These are phyloP conservation scores for Polyploca ridens DNA, from an alignment of 2,888 invertebrate genomes.

Conservation along the genomic window DNA sequence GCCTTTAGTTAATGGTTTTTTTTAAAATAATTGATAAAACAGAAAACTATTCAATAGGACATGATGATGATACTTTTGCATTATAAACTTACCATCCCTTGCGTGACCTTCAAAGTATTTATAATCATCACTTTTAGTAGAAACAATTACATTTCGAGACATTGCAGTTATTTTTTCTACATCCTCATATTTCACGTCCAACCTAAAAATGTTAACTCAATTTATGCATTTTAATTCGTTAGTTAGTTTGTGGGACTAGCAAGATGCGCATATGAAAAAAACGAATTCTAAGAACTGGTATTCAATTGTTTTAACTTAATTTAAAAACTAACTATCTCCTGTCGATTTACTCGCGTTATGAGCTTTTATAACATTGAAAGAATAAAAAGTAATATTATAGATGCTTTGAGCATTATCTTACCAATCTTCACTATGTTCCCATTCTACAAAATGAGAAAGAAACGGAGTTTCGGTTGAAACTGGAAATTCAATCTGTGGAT, in stretches of 20 bases:
- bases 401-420: conserved; percentile 33
- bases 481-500: conserved; percentile 89
- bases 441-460: conserved; percentile 90
- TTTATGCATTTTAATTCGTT: too few relatives aligned
- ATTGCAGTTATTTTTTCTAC: conserved; percentile 36
- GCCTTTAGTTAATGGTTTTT: too few relatives aligned
- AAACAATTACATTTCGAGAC: conserved; percentile 47
- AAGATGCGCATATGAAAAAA: too few relatives aligned
- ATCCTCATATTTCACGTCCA: conserved; percentile 36
- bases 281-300: too few relatives aligned
- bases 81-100: conserved; percentile 46
- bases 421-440: conserved; percentile 92
- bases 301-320: too few relatives aligned
- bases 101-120: conserved; percentile 48
- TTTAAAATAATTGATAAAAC: too few relatives aligned
- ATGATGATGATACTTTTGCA: too few relatives aligned
- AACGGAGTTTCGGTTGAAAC: conserved; percentile 92
- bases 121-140: conserved; percentile 58
- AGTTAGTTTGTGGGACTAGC: too few relatives aligned
- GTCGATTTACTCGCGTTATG: too few relatives aligned
- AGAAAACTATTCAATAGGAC: too few relatives aligned
- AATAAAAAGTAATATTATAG: conserved; percentile 11
- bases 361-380: too few relatives aligned
- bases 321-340: too few relatives aligned
- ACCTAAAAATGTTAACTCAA: conserved; percentile 38